Percentiles rank a stretch among this genome's conserved stretches.
phyloP scores from a whole-genome alignment of 1,140 invertebrate genomes.

The Zaprionus capensis region DNA sequence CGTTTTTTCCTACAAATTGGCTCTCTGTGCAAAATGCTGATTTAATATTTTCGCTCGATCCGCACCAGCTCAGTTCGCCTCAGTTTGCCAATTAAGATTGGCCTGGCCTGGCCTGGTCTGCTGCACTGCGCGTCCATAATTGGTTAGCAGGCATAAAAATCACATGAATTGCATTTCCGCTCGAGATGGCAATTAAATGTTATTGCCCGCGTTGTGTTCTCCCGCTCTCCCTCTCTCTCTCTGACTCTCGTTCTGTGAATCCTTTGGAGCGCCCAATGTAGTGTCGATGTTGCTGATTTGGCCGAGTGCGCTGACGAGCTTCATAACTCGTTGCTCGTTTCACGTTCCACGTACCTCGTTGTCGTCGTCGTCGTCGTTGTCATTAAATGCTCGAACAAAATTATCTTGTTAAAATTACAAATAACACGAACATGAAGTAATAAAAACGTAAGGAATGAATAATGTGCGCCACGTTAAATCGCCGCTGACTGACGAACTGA shows the following conservation, averaged over 20 bases:
- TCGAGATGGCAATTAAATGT: conserved; percentile 68
- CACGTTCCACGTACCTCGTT: conserved; percentile 2
- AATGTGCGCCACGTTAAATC: conserved; percentile 82
- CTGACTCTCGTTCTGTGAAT: conserved; percentile 35
- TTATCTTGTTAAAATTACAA: conserved; percentile 85
- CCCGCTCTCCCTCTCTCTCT: neutral
- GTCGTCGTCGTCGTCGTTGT: conserved; percentile 46
- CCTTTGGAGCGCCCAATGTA: conserved; percentile 27
- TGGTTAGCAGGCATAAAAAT: conserved; percentile 78
- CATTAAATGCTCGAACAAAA: conserved; percentile 84
- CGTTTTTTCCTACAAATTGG: conserved; percentile 77
- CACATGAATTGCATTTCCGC: conserved; percentile 77
- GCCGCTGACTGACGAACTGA: conserved; percentile 49
- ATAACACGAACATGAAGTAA: conserved; percentile 84
- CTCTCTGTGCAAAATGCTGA: conserved; percentile 64
- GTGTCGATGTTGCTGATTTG: conserved; percentile 1
- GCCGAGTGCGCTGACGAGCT: conserved; percentile 1
- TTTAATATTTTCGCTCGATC: conserved; percentile 72
- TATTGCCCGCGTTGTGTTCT: conserved; percentile 27
- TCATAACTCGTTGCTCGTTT: conserved; percentile 8
- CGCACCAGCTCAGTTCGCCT: neutral
- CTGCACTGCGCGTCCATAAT: conserved; percentile 51
- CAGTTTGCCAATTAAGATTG: conserved; percentile 69
- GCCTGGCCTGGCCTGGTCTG: conserved; percentile 24
- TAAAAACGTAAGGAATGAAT: conserved; percentile 83